Conservation (phyloP, 2,888 invertebrate genomes). For the Caenorhabditis auriculariae region DNA sequence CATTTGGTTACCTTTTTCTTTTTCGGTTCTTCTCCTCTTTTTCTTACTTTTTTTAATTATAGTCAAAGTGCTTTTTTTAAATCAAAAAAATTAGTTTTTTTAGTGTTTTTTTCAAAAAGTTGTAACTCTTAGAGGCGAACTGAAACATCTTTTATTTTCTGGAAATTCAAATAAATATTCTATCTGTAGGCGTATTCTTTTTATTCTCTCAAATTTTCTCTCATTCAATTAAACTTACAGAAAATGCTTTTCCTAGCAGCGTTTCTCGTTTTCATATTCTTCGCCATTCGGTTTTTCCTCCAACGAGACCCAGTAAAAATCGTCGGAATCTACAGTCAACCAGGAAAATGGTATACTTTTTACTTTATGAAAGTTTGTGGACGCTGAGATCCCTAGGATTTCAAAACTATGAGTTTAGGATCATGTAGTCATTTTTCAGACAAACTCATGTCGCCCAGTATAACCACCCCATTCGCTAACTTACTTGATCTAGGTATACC, state of each 20-base stretch:
- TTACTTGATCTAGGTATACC: conserved; percentile 31
- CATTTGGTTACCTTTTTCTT: not conserved
- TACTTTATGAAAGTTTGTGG: too few relatives aligned
- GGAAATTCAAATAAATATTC: too few relatives aligned
- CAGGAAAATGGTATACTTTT: conserved; percentile 37
- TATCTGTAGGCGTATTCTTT: too few relatives aligned
- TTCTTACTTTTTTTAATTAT: not conserved
- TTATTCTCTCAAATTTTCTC: too few relatives aligned
- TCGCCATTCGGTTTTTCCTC: conserved; percentile 8
- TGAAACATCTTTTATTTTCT: too few relatives aligned
- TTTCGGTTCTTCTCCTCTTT: not conserved
- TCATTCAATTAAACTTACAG: too few relatives aligned
- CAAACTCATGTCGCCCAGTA: not conserved
- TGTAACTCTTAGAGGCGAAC: too few relatives aligned
- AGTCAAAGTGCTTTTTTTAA: not conserved
- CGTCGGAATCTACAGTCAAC: conserved; percentile 33
- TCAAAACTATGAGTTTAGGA: too few relatives aligned
- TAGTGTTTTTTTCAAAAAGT: too few relatives aligned
- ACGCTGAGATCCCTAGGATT: too few relatives aligned
- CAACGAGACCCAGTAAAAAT: conserved; percentile 33
- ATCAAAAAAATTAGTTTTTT: too few relatives aligned
- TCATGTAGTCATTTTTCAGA: not conserved
- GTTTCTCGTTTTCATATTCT: not conserved
- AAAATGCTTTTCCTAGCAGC: not conserved
- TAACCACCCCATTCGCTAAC: too few relatives aligned